Conservation (phyloP, 1,140 invertebrate species). For the Neodiprion pinetum region DNA sequence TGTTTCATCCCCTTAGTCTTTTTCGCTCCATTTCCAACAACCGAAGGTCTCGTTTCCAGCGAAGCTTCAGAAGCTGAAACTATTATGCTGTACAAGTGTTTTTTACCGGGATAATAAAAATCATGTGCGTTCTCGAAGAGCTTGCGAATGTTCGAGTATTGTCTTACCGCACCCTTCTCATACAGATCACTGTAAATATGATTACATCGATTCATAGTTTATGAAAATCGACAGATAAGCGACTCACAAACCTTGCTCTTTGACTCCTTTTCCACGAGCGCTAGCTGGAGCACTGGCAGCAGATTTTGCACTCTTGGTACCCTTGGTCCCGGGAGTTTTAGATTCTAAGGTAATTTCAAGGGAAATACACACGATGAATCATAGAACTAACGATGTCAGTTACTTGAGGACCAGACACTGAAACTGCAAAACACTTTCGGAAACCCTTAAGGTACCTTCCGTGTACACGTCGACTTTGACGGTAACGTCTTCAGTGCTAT, state of each 20-base stretch:
- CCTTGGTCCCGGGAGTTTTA: background rate
- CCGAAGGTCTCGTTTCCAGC: background rate
- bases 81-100: background rate
- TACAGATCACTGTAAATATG: too few species aligned
- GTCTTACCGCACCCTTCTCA: too few species aligned
- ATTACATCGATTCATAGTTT: background rate
- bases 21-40: background rate
- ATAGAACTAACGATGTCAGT: background rate
- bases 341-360: background rate
- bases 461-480: constrained; percentile 24
- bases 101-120: too few species aligned
- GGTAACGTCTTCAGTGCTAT: constrained; percentile 13
- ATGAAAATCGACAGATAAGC: background rate
- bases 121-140: too few species aligned
- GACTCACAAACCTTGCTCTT: constrained; percentile 2
- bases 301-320: constrained; percentile 14
- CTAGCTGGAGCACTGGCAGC: constrained; percentile 23
- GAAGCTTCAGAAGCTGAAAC: background rate
- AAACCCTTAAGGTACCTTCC: constrained; percentile 2
- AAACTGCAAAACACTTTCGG: too few species aligned
- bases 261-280: constrained; percentile 18
- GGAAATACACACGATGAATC: background rate
- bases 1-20: constrained; percentile 22
- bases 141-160: too few species aligned
- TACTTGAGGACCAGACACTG: background rate